Conservation (phyloP, 2,113 vertebrate species). For the Sus scrofa region DNA sequence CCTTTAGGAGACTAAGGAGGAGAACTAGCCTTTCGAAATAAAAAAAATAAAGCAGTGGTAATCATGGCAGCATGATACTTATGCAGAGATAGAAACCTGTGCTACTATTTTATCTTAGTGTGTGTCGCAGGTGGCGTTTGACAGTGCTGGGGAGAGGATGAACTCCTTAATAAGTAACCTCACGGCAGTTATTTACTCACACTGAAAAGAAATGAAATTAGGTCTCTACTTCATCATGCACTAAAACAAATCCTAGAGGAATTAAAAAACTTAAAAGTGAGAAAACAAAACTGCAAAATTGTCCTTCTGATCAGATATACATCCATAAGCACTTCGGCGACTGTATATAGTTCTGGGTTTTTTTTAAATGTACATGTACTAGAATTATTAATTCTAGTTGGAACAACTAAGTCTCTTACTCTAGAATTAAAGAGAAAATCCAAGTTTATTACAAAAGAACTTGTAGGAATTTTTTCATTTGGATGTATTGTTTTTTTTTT, state of each 20-base stretch:
- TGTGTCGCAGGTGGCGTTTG: background rate
- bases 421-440: background rate
- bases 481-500: background rate
- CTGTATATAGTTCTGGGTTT: background rate
- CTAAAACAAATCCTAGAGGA: background rate
- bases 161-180: background rate
- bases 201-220: conserved; percentile 45
- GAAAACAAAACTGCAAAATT: background rate
- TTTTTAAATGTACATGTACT: background rate
- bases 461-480: background rate
- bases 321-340: background rate
- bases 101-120: background rate
- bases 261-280: conserved; percentile 15
- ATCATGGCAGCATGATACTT: background rate
- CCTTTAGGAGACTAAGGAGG: background rate
- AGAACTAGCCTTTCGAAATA: background rate
- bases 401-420: background rate
- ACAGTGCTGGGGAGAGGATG: background rate
- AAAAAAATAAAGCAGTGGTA: background rate
- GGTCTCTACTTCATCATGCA: background rate
- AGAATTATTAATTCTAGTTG: background rate
- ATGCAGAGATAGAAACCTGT: background rate
- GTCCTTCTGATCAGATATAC: background rate
- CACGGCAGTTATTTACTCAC: background rate
- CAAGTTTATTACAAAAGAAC: background rate